phyloP scores from a whole-genome alignment of 1,140 invertebrate species.

The Sogatella furcifera region DNA sequence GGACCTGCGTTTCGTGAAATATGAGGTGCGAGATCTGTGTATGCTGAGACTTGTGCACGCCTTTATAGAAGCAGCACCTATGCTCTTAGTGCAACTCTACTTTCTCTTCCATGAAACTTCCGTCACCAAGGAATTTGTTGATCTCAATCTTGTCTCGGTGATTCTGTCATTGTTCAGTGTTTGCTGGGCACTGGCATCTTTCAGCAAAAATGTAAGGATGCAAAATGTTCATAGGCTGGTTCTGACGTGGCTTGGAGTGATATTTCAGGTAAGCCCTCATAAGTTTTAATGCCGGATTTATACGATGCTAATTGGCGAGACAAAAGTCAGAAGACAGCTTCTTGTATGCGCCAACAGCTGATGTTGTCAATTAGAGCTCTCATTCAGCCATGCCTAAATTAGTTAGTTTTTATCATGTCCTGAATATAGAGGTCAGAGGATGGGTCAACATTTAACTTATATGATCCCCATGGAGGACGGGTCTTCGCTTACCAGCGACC shows the following conservation, averaged over 20 bases:
- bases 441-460: too few species aligned
- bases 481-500: too few species aligned
- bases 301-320: too few species aligned
- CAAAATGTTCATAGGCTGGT: constrained; percentile 73
- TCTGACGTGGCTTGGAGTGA: constrained; percentile 80
- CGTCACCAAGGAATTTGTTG: constrained; percentile 44
- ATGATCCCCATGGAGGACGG: too few species aligned
- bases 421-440: too few species aligned
- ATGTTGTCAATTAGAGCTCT: too few species aligned
- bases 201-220: constrained; percentile 73
- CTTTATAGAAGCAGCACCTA: constrained; percentile 76
- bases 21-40: constrained; percentile 61
- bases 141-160: constrained; percentile 72
- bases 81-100: constrained; percentile 74
- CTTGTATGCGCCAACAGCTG: too few species aligned
- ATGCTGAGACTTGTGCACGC: constrained; percentile 76
- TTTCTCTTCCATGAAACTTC: constrained; percentile 43
- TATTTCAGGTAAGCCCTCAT: constrained; percentile 51
- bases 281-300: too few species aligned
- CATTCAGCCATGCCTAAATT: too few species aligned
- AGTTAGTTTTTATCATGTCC: too few species aligned
- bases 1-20: constrained; percentile 69
- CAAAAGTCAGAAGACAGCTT: too few species aligned
- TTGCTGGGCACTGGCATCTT: constrained; percentile 83
- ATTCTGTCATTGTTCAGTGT: constrained; percentile 71